A percentile compares a stretch with the other conserved stretches of the same genome.
Evolutionary conservation across 2,113 vertebrate species (phyloP).

Genomic region (Phocoena sinus): DNA sequence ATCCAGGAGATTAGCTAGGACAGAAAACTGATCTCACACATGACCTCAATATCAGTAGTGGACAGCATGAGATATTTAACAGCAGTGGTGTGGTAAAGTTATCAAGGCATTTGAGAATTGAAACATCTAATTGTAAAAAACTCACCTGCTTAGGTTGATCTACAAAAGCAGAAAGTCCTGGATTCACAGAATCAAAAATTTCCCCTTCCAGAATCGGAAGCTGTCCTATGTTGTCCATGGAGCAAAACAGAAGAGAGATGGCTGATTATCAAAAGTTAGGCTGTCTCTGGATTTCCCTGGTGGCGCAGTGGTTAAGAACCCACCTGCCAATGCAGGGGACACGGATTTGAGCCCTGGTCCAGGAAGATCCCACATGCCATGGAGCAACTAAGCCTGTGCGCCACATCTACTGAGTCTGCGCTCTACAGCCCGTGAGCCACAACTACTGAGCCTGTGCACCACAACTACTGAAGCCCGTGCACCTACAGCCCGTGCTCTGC

Average conservation of each 20-base stretch:
- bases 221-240: constrained; percentile 76
- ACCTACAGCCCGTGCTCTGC: no score
- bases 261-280: not conserved
- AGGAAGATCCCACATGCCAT: no score
- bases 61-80: constrained; percentile 31
- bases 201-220: constrained; percentile 93
- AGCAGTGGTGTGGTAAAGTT: not conserved
- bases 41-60: not conserved
- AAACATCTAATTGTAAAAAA: not conserved
- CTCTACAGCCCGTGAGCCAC: no score
- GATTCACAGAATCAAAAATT: constrained; percentile 96
- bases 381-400: no score
- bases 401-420: no score
- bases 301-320: no score
- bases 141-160: constrained; percentile 92
- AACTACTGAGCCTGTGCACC: no score
- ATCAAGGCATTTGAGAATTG: not conserved
- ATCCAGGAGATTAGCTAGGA: not conserved
- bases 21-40: not conserved
- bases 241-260: constrained; percentile 33
- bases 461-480: no score
- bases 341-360: no score
- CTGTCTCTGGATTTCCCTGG: not conserved
- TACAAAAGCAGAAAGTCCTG: constrained; percentile 94
- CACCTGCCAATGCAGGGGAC: no score